These are phyloP conservation scores for Drymodes brunneopygia DNA, from an alignment of 2,113 vertebrate genomes.

Conservation along the genomic window DNA sequence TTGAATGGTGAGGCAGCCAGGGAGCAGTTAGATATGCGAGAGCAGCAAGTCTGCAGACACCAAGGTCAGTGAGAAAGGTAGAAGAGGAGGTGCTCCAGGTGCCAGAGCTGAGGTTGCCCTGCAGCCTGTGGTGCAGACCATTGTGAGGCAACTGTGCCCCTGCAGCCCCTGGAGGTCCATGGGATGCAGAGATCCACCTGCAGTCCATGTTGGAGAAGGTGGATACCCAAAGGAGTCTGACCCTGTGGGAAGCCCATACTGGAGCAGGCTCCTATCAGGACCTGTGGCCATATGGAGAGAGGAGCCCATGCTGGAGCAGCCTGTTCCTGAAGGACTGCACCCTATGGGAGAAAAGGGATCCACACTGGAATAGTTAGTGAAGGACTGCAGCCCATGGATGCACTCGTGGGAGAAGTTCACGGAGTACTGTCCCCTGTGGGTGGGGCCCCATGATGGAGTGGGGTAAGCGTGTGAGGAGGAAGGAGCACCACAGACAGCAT, in stretches of 20 bases:
- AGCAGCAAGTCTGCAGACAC: not conserved
- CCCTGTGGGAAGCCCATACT: not conserved
- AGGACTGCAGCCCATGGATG: not conserved
- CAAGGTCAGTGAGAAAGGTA: not conserved
- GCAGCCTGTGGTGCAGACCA: accelerated
- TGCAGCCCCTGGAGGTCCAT: too few relatives aligned
- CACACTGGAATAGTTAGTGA: not conserved
- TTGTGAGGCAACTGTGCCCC: not conserved
- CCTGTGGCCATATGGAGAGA: not conserved
- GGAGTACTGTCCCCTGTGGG: not conserved
- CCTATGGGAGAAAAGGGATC: not conserved
- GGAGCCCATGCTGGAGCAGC: not conserved
- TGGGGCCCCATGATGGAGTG: not conserved
- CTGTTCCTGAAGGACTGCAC: not conserved
- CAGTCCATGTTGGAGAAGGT: not conserved
- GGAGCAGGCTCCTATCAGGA: not conserved
- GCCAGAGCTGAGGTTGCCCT: not conserved
- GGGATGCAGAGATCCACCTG: not conserved
- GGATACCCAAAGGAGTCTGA: not conserved
- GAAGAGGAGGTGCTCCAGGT: accelerated
- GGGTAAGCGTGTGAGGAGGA: not conserved
- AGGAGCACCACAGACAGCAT: not conserved
- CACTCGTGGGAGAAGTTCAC: not conserved
- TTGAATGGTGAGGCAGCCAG: not conserved
- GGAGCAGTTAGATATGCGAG: not conserved